Base-by-base conservation (phyloP, 2,888 invertebrate genomes). In the Cerastoderma edule region DNA sequence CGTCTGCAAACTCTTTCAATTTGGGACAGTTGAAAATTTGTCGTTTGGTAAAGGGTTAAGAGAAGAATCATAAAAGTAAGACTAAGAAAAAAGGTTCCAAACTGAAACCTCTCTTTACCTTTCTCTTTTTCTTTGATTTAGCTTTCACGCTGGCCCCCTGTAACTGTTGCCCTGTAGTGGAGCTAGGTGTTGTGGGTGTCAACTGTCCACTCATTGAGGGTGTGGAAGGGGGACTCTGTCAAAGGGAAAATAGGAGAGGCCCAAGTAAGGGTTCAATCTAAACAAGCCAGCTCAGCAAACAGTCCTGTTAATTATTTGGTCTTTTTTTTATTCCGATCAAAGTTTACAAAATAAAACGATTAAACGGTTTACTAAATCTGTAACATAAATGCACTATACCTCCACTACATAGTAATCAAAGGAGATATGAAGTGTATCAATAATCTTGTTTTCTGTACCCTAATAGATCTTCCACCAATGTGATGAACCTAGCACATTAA, bases 161-260 rank as follows among this genome's bases (percentile, higher is more conserved):
- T 22, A 63, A 30, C 63, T 64, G 72, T 39, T 50, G 65, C 30
- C 50, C 46, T 22, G 66, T 56, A 10, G 69, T 24, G n/a, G 72
- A 30, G 8, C 44, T 48, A n/a, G 63, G 33, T 27, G 48, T 56
- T 46, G 70, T 72, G 32, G 67, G 78, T 27, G 71, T 70, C 24
- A 67, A 69, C 32, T 69, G 56, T 27, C 80, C 67, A 57, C 70
- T 65, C 48, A 78, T 33, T 46, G 82, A 76, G 13, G 85, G 83
- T n/a, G 88, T 86, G 32, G 85, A 75, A 27, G 88, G 85, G 13
- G 86, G 85, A 70, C 86, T 87, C 84, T 87, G 69, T 30, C 73
- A 76, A 22, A 30, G 33, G 48, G 24, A 50, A 16, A 24, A 16
- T n/a, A 60, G 16, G 32, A 35, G 13, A 27, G 53, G 39, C 16